Conservation (phyloP, 2,888 invertebrate genomes). For the Eurois occulta region DNA sequence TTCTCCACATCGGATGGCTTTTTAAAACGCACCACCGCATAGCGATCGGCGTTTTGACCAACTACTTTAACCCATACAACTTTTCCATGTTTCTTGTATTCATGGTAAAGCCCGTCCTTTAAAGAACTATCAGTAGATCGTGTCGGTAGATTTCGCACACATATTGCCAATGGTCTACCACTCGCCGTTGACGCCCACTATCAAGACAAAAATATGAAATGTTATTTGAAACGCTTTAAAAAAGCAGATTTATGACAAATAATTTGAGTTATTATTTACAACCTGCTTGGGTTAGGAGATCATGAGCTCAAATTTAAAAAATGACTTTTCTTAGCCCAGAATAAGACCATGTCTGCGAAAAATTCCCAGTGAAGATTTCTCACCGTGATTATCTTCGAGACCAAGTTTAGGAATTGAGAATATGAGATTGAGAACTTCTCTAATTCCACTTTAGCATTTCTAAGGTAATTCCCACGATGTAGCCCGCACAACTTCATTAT, state of each 20-base stretch:
- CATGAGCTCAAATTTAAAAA: neutral
- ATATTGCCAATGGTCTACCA: constrained; percentile 95
- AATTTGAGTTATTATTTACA: constrained; percentile 32
- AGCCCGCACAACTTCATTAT: neutral
- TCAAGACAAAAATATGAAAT: constrained; percentile 65
- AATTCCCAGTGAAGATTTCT: neutral
- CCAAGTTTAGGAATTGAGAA: neutral
- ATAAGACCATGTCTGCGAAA: neutral
- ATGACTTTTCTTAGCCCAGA: neutral
- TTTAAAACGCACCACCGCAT: constrained; percentile 98
- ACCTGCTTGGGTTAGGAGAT: constrained; percentile 1
- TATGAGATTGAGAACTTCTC: neutral
- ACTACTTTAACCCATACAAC: constrained; percentile 98
- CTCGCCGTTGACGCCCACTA: constrained; percentile 92
- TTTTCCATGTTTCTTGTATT: constrained; percentile 99
- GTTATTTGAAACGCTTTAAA: constrained; percentile 55
- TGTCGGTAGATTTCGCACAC: constrained; percentile 97
- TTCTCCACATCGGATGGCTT: constrained; percentile 99
- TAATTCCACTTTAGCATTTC: neutral
- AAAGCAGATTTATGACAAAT: constrained; percentile 28
- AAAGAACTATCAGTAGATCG: constrained; percentile 98
- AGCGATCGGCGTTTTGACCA: constrained; percentile 97
- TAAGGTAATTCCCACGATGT: neutral
- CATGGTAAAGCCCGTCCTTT: constrained; percentile 99
- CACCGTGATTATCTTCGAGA: neutral